Base-by-base conservation (phyloP, 92 coral and sea anemone species). In the Actinostola sp. region DNA sequence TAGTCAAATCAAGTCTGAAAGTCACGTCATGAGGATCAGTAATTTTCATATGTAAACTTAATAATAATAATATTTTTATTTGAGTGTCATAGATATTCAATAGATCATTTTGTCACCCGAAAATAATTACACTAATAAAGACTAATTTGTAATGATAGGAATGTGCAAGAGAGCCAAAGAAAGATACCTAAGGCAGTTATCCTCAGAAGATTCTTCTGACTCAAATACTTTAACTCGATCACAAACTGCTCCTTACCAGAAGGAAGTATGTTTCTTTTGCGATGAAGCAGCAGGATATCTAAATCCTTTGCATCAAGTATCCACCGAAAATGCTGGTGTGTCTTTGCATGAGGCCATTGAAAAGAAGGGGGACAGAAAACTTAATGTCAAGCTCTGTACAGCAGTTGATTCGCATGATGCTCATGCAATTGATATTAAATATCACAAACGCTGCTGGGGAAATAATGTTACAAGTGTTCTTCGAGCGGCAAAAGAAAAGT, bases 391-490 rank as follows among this genome's bases (percentile, higher is more conserved):
- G 73, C 68, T 87, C 9, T 69, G 28, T 58, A 87, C 88, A 30
- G 88, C 88, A 34, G 14, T 87, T 60, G 88, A 67, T 71, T 46
- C 80, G 17, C 63, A 61, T 63, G 92, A 82, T 77, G 92, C 86
- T 24, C 92, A 78, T 70, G 63, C 88, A 52, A 75, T 78, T 19
- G 92, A 82, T 72, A 78, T 82, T 13, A 73, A 82, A 55, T 88
- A 78, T 69, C 83, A 82, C 45, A 78, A 67, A 23, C 80, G 79
- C 0, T 88, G 92, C 69, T 82, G 85, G 88, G 13, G 48, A 67
- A 72, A 78, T 8, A 88, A 78, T 52, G 86, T 88, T 8, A 58
- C 65, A 51, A 82, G 76, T 62, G 79, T 88, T 12, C 61, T 82
- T 48, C 86, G 83, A 29, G 58, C 66, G 78, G 60, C 86, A 21